Evolutionary conservation across 2,797 vertebrate species (phyloP).

Genomic region (Lacerta agilis): DNA sequence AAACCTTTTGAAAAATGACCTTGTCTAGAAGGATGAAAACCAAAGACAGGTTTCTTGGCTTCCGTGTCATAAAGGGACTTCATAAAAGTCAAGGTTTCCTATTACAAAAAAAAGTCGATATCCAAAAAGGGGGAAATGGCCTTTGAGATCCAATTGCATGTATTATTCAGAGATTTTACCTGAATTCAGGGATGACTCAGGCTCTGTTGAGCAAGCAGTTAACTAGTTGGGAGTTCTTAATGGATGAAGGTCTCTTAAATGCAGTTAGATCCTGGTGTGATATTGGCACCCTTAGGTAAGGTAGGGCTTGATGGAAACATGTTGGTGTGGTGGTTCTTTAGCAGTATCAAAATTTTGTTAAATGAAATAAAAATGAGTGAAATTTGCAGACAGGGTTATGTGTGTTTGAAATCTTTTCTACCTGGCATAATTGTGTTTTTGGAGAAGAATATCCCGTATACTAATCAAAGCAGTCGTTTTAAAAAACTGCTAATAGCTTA

Average conservation of each 20-base stretch:
- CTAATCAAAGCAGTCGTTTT: background rate
- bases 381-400: background rate
- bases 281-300: slow-evolving; percentile 30
- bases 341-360: too few relatives aligned
- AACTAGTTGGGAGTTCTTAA: slow-evolving; percentile 21
- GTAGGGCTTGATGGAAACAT: slow-evolving; percentile 39
- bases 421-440: background rate
- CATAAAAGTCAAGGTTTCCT: slow-evolving; percentile 78
- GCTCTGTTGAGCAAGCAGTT: slow-evolving; percentile 66
- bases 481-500: too few relatives aligned
- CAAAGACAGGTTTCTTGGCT: slow-evolving; percentile 65
- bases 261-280: background rate
- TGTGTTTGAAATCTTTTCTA: background rate
- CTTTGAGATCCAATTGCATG: slow-evolving; percentile 60
- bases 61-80: slow-evolving; percentile 76
- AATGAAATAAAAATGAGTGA: too few relatives aligned
- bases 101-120: slow-evolving; percentile 75
- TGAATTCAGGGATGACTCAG: slow-evolving; percentile 66
- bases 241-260: slow-evolving; percentile 14
- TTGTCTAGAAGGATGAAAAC: slow-evolving; percentile 68
- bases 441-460: background rate
- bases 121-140: slow-evolving; percentile 60
- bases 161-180: slow-evolving; percentile 59
- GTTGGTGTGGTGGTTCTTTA: slow-evolving; percentile 29
- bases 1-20: slow-evolving; percentile 50